Evolutionary conservation across 2,113 vertebrate species (phyloP), one percentile per base, ranked within the genome.

Genomic region (Odobenus rosmarus): DNA sequence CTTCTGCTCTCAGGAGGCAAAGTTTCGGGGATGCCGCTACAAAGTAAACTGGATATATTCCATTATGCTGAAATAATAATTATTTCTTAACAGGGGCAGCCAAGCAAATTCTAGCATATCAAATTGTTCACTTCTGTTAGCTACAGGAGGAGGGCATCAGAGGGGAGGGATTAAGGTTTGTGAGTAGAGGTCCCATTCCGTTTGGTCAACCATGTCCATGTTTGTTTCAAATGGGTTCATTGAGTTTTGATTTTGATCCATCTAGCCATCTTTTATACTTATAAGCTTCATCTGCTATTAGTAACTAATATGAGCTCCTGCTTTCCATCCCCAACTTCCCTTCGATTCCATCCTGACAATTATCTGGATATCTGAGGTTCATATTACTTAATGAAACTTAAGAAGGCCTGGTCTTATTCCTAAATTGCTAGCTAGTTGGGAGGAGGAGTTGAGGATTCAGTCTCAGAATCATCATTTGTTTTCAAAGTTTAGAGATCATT

Each of bases 261-360:
- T 13, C 46, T 8, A 21, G 53, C 26, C 61, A 7, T 57, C 39
- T 88, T 71, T 72, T 23, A 26, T 23, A 39, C 39, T 18, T 31
- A 24, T 1, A 36, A 39, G 15, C 2, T 8, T 59, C 55, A 12
- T 79, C 16, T 71, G 46, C 51, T 39, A 8, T 31, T 53, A 13
- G 24, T 28, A 9, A 49, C 33, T 80, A 7, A 42, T 0, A 0
- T 4, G 51, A 82, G n/a, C 19, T 55, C 31, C 67, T 2, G 1
- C 46, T 84, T 77, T 53, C 26, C 7, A 85, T 23, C 49, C 10
- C 11, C 80, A 69, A 2, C 14, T 89, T 23, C 9, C 36, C 21
- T 39, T 28, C 42, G 74, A 21, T 85, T 87, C 74, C 53, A 82
- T 39, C 61, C 57, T 82, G 19, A 79, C 36, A 69, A 4, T 83